These are phyloP conservation scores for Magallana ariakensis DNA, from an alignment of 1,140 invertebrate genomes.

Conservation along the genomic window DNA sequence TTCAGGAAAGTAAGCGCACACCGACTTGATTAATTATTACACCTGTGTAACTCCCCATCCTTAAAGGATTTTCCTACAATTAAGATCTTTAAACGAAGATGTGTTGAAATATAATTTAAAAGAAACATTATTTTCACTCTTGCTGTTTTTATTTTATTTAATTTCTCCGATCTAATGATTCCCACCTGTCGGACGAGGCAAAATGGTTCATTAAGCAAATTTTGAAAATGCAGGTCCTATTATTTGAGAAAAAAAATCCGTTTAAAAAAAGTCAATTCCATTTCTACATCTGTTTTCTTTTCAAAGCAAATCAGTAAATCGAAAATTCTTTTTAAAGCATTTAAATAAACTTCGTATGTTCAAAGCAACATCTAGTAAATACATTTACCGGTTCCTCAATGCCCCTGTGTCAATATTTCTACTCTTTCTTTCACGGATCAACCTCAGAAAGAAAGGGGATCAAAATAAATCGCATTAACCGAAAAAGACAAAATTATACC, in stretches of 20 bases:
- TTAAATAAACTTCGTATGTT: constrained; percentile 31
- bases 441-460: neutral
- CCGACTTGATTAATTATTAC: neutral
- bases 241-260: neutral
- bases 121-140: neutral
- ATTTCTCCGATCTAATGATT: neutral
- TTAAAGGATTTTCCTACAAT: neutral
- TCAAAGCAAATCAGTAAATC: constrained; percentile 16
- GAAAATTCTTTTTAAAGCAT: constrained; percentile 26
- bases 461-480: constrained; percentile 6
- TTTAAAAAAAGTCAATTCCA: constrained; percentile 10
- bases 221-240: neutral
- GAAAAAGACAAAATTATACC: constrained; percentile 13
- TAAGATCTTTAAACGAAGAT: neutral
- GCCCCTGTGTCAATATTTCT: neutral
- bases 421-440: neutral
- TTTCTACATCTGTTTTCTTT: constrained; percentile 8
- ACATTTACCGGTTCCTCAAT: neutral
- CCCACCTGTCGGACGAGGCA: neutral
- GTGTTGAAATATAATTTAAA: constrained; percentile 1
- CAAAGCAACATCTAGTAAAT: constrained; percentile 19
- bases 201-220: neutral
- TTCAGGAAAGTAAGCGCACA: neutral
- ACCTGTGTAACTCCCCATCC: neutral
- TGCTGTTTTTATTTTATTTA: constrained; percentile 19